Percentiles rank a stretch among this genome's conserved stretches.
Conservation (phyloP, 2,888 invertebrate species). For the Pammene aurita region DNA sequence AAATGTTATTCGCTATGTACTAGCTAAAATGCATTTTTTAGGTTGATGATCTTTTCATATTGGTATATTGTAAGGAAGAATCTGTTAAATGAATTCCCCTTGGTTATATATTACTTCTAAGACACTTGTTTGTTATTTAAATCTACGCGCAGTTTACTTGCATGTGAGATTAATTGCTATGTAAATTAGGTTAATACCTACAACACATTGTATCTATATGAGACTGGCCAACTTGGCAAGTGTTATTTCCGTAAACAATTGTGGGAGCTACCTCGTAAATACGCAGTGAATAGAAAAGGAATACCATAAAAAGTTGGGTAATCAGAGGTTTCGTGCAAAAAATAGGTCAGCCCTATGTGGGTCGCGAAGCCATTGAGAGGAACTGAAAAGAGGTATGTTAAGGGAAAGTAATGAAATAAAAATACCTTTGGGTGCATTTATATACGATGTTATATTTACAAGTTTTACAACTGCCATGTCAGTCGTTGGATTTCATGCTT, state of each 20-base stretch:
- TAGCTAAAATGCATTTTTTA: no score
- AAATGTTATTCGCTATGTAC: no score
- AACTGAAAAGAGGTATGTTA: slow-evolving; percentile 14
- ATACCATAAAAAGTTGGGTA: slow-evolving; percentile 11
- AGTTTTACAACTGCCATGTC: neutral
- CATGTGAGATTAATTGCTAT: slow-evolving; percentile 30
- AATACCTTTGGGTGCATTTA: neutral
- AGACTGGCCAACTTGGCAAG: slow-evolving; percentile 22
- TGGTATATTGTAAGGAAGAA: no score
- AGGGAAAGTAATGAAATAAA: slow-evolving; percentile 7
- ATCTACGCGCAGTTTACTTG: slow-evolving; percentile 2
- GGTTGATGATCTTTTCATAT: no score
- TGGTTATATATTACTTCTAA: slow-evolving; percentile 2
- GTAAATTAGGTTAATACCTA: slow-evolving; percentile 36
- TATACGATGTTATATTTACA: neutral
- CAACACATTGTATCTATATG: slow-evolving; percentile 17
- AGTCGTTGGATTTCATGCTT: neutral
- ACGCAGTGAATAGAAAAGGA: slow-evolving; percentile 16
- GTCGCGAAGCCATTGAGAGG: slow-evolving; percentile 7
- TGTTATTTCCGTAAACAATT: slow-evolving; percentile 36
- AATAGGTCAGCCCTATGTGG: slow-evolving; percentile 30
- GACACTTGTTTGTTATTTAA: slow-evolving; percentile 15
- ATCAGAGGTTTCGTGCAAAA: slow-evolving; percentile 7
- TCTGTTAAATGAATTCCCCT: neutral
- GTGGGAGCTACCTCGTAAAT: slow-evolving; percentile 19